A percentile compares a stretch with the other conserved stretches of the same genome.
Conservation (phyloP, 2,113 vertebrate genomes). For the Cromileptes altivelis region DNA sequence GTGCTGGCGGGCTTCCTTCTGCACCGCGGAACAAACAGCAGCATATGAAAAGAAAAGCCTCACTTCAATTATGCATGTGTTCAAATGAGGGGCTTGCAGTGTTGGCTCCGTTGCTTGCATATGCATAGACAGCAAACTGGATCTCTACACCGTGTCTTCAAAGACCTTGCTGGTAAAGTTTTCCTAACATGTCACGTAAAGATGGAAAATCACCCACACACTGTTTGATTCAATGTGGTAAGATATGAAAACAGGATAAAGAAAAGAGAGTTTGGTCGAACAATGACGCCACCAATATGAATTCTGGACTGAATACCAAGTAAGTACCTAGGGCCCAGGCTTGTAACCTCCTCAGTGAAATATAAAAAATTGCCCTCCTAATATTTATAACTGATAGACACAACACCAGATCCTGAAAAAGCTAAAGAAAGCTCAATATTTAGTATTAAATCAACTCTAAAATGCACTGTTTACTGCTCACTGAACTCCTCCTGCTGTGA, state of each 20-base stretch:
- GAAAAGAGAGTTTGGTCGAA: background rate
- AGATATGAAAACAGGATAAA: too few relatives aligned
- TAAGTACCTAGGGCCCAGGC: too few relatives aligned
- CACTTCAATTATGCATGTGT: slow-evolving; percentile 62
- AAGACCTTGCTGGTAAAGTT: slow-evolving; percentile 13
- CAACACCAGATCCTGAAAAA: background rate
- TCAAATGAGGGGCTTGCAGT: slow-evolving; percentile 58
- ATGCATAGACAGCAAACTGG: slow-evolving; percentile 37
- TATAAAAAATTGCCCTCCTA: background rate
- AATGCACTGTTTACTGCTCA: background rate
- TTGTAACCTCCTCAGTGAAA: too few relatives aligned
- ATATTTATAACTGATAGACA: background rate
- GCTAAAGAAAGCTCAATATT: too few relatives aligned
- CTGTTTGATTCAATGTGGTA: background rate
- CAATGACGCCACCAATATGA: background rate
- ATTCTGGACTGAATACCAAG: background rate
- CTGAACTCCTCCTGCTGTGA: slow-evolving; percentile 3
- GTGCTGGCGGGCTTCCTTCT: slow-evolving; percentile 44
- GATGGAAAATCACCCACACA: slow-evolving; percentile 9
- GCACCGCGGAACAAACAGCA: slow-evolving; percentile 45
- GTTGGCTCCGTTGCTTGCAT: slow-evolving; percentile 41
- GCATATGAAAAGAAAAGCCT: slow-evolving; percentile 49
- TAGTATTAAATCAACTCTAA: background rate
- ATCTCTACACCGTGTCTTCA: slow-evolving; percentile 18
- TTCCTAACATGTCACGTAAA: slow-evolving; percentile 24